phyloP scores from a whole-genome alignment of 1,140 invertebrate genomes.

The Condylostylus longicornis region DNA sequence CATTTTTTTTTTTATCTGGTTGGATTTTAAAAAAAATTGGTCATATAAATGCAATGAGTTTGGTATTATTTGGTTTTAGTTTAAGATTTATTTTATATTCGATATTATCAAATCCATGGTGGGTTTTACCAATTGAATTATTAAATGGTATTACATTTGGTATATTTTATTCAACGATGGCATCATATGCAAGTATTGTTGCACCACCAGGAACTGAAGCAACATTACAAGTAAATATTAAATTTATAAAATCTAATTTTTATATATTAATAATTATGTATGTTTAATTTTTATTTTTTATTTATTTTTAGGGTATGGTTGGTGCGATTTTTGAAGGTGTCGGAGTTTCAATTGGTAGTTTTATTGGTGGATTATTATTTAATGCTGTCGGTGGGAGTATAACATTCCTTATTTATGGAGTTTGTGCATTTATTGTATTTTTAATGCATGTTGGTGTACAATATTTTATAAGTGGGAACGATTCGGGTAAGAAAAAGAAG shows the following conservation, averaged over 20 bases:
- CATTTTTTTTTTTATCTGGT: slow-evolving; percentile 74
- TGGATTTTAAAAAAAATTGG: slow-evolving; percentile 66
- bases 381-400: slow-evolving; percentile 41
- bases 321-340: slow-evolving; percentile 76
- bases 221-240: slow-evolving; percentile 51
- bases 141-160: slow-evolving; percentile 78
- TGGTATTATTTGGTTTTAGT: slow-evolving; percentile 61
- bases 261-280: too few relatives aligned
- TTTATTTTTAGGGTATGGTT: slow-evolving; percentile 49
- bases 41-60: slow-evolving; percentile 63
- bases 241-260: neutral
- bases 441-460: slow-evolving; percentile 44
- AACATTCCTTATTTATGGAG: slow-evolving; percentile 56
- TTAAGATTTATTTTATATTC: slow-evolving; percentile 72
- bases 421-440: slow-evolving; percentile 45
- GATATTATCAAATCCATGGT: slow-evolving; percentile 62
- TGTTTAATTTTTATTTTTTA: neutral
- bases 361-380: slow-evolving; percentile 53
- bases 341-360: slow-evolving; percentile 60
- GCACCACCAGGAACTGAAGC: slow-evolving; percentile 73
- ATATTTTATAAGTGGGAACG: slow-evolving; percentile 23
- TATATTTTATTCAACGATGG: slow-evolving; percentile 76
- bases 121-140: slow-evolving; percentile 67
- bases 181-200: slow-evolving; percentile 72
- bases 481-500: slow-evolving; percentile 6